phyloP scores from a whole-genome alignment of 1,140 invertebrate species.

The Drosophila fuyamai region DNA sequence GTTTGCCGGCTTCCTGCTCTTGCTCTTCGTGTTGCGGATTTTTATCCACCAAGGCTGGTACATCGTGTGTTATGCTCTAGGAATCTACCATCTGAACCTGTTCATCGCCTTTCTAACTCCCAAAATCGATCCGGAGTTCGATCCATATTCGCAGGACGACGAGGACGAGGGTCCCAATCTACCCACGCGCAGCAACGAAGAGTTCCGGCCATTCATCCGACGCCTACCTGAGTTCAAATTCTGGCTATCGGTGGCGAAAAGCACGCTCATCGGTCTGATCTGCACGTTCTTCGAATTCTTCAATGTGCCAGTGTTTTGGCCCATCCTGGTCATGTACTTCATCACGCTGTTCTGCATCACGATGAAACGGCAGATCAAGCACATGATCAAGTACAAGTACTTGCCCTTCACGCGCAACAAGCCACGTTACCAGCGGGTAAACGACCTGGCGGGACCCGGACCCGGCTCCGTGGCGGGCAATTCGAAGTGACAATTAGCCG shows the following conservation, averaged over 20 bases:
- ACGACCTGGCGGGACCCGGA: constrained; percentile 64
- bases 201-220: constrained; percentile 99
- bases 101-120: constrained; percentile 99
- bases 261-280: constrained; percentile 94
- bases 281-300: constrained; percentile 99
- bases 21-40: constrained; percentile 87
- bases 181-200: constrained; percentile 97
- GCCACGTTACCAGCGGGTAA: constrained; percentile 93
- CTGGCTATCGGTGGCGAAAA: constrained; percentile 98
- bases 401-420: constrained; percentile 99
- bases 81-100: constrained; percentile 99
- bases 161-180: constrained; percentile 95
- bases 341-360: constrained; percentile 99
- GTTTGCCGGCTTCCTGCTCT: constrained; percentile 86
- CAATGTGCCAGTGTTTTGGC: constrained; percentile 99
- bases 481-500: constrained; percentile 85
- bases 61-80: constrained; percentile 99
- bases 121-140: constrained; percentile 98
- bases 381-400: constrained; percentile 99
- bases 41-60: constrained; percentile 96
- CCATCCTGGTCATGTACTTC: constrained; percentile 99
- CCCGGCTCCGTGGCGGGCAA: constrained; percentile 43
- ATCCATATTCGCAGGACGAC: constrained; percentile 91
- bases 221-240: constrained; percentile 99
- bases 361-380: constrained; percentile 99